Percentiles rank a stretch among this genome's conserved stretches.
Conservation (phyloP, 2,113 vertebrate species). For the Hydrolagus affinis region DNA sequence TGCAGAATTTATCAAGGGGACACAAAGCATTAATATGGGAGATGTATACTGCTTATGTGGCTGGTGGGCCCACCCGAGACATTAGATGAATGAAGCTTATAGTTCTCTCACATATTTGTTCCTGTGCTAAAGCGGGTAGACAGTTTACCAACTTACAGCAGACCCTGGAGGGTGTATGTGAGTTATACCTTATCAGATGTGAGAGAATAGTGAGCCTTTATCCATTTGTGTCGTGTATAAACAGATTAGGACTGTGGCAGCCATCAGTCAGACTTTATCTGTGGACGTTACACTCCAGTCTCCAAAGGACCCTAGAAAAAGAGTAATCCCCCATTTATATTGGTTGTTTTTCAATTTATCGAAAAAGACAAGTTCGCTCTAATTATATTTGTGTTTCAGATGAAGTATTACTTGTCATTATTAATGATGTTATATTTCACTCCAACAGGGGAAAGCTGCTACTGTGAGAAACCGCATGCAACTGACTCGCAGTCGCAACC, state of each 20-base stretch:
- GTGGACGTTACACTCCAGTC: not conserved
- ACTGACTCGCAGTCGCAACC: not conserved
- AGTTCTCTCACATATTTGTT: not conserved
- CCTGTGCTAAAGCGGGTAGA: not conserved
- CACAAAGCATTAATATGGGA: not conserved
- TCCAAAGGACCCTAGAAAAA: not conserved
- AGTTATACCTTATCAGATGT: not conserved
- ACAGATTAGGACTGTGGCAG: conserved; percentile 3
- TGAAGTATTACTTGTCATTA: conserved; percentile 24
- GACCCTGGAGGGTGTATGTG: not conserved
- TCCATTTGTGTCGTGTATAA: not conserved
- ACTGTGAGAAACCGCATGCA: not conserved
- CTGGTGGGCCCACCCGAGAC: too few relatives aligned
- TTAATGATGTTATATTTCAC: conserved; percentile 25
- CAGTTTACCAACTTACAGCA: not conserved
- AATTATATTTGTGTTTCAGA: conserved; percentile 25
- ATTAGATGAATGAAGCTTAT: not conserved
- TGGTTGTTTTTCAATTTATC: conserved; percentile 27
- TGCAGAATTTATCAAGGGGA: too few relatives aligned
- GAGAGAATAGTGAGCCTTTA: not conserved
- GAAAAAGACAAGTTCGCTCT: conserved; percentile 19
- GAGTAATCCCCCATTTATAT: conserved; percentile 20
- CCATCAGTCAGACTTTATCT: not conserved
- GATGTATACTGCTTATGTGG: not conserved
- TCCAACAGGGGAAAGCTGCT: not conserved